Evolutionary conservation across 2,888 invertebrate species (phyloP).

Genomic region (Timema cristinae): DNA sequence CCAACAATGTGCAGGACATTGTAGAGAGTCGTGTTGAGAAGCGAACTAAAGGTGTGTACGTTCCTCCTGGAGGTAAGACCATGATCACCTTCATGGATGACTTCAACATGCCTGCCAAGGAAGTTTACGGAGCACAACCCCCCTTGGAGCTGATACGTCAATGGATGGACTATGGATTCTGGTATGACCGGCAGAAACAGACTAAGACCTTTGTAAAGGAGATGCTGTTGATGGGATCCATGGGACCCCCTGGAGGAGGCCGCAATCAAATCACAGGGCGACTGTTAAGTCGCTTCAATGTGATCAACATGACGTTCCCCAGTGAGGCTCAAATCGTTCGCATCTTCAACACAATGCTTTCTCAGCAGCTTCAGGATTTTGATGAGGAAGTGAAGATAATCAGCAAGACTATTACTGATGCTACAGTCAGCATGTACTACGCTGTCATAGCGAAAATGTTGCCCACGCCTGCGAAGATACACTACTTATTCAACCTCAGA

Average conservation of each 20-base stretch:
- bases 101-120: constrained; percentile 89
- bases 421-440: constrained; percentile 75
- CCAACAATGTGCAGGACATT: constrained; percentile 77
- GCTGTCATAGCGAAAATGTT: constrained; percentile 68
- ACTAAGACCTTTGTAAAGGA: constrained; percentile 67
- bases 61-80: constrained; percentile 75
- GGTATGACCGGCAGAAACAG: constrained; percentile 81
- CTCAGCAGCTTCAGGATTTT: constrained; percentile 72
- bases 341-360: constrained; percentile 82
- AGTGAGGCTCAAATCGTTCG: constrained; percentile 69
- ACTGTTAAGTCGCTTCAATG: constrained; percentile 71
- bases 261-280: constrained; percentile 74
- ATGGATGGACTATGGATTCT: constrained; percentile 86
- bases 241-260: constrained; percentile 86
- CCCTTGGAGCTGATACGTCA: constrained; percentile 79
- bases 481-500: constrained; percentile 83
- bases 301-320: constrained; percentile 79
- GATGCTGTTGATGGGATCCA: constrained; percentile 73
- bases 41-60: constrained; percentile 77
- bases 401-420: constrained; percentile 56
- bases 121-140: constrained; percentile 84
- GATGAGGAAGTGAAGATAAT: constrained; percentile 73
- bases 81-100: constrained; percentile 88
- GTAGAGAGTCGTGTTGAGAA: constrained; percentile 86
- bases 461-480: constrained; percentile 85